A percentile compares a stretch with the other conserved stretches of the same genome.
Conservation (phyloP, 2,113 vertebrate genomes). For the Carassius auratus region DNA sequence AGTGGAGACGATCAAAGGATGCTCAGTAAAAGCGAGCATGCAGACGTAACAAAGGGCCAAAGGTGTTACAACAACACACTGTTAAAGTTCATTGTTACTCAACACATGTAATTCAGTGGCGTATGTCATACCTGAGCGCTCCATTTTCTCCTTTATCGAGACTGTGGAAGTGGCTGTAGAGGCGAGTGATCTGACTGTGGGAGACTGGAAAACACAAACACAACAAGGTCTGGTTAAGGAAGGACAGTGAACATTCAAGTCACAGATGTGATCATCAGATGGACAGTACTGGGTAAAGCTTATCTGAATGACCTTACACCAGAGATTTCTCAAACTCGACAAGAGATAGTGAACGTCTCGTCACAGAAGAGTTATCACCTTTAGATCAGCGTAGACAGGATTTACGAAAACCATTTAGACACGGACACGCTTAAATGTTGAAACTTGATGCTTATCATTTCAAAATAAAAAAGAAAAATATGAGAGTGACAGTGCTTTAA, state of each 20-base stretch:
- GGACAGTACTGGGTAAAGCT: not conserved
- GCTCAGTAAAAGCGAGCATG: not conserved
- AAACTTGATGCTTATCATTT: not conserved
- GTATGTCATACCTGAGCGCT: constrained; percentile 84
- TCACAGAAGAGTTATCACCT: too few relatives aligned
- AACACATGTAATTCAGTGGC: not conserved
- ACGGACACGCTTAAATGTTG: not conserved
- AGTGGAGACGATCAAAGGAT: not conserved
- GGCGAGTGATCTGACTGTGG: constrained; percentile 97
- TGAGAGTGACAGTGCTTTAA: too few relatives aligned
- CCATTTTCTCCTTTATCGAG: constrained; percentile 99
- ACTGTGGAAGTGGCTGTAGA: constrained; percentile 98
- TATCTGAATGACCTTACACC: constrained; percentile 2
- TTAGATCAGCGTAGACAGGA: not conserved
- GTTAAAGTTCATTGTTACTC: not conserved
- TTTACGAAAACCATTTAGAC: not conserved
- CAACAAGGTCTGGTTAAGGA: not conserved
- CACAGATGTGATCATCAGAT: not conserved
- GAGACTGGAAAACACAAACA: constrained; percentile 79
- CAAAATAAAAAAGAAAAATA: too few relatives aligned
- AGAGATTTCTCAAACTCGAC: not conserved
- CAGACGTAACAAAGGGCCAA: not conserved
- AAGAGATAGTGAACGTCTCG: not conserved
- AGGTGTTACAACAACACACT: not conserved
- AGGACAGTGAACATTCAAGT: not conserved